A percentile compares a stretch with the other conserved stretches of the same genome.
These are phyloP conservation scores for Pristionchus fissidentatus DNA, from an alignment of 2,888 invertebrate genomes.

Conservation along the genomic window DNA sequence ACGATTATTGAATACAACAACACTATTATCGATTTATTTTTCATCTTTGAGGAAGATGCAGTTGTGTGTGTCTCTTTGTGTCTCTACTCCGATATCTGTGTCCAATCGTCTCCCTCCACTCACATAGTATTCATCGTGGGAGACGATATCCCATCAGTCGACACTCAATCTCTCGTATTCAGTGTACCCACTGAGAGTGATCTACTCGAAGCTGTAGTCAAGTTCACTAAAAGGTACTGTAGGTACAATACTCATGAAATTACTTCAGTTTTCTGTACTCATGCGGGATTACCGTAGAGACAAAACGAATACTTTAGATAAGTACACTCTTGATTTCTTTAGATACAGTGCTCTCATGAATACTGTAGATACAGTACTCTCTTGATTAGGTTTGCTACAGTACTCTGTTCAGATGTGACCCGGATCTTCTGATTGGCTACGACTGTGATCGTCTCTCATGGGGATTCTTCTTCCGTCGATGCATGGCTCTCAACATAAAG, in stretches of 20 bases:
- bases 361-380: background rate
- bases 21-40: background rate
- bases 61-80: slow-evolving; percentile 56
- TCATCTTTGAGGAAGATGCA: slow-evolving; percentile 52
- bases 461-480: slow-evolving; percentile 76
- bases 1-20: background rate
- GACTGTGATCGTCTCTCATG: slow-evolving; percentile 78
- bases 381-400: background rate
- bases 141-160: slow-evolving; percentile 34
- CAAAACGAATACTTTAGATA: too few relatives aligned
- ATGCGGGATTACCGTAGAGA: background rate
- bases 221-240: slow-evolving; percentile 51
- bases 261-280: background rate
- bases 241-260: too few relatives aligned
- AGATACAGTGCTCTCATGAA: too few relatives aligned
- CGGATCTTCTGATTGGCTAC: slow-evolving; percentile 78
- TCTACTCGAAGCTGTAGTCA: slow-evolving; percentile 51
- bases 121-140: slow-evolving; percentile 42
- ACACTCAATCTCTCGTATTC: slow-evolving; percentile 33
- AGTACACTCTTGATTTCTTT: too few relatives aligned
- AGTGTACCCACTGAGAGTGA: slow-evolving; percentile 47
- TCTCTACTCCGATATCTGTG: slow-evolving; percentile 57
- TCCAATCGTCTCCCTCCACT: slow-evolving; percentile 45
- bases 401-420: slow-evolving; percentile 75
- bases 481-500: background rate